Evolutionary conservation across 2,888 invertebrate genomes (phyloP).

Genomic region (Bhutanitis thaidina): DNA sequence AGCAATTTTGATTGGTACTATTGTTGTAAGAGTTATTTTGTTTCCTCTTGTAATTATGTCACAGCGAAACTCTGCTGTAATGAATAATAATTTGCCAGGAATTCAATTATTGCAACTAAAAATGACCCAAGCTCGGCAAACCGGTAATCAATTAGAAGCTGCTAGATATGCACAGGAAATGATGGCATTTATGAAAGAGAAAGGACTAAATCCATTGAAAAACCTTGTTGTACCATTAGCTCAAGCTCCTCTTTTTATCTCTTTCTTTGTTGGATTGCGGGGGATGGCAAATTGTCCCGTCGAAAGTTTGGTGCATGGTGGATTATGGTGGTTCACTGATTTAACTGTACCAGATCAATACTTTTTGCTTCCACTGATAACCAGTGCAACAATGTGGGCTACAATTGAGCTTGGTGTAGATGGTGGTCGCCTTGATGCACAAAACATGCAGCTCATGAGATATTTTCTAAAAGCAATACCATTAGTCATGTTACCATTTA

Average conservation of each 20-base stretch:
- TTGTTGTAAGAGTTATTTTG: constrained; percentile 85
- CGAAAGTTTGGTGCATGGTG: constrained; percentile 93
- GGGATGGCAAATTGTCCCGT: constrained; percentile 95
- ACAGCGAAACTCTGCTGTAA: constrained; percentile 88
- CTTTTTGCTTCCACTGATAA: constrained; percentile 91
- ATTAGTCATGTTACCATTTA: constrained; percentile 89
- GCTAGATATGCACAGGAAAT: constrained; percentile 88
- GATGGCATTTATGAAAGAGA: constrained; percentile 89
- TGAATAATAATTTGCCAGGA: constrained; percentile 93
- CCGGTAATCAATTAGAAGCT: constrained; percentile 90
- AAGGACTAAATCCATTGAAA: constrained; percentile 89
- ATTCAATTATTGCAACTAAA: constrained; percentile 89
- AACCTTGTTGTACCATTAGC: constrained; percentile 87
- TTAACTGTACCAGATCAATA: constrained; percentile 94
- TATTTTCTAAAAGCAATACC: constrained; percentile 89
- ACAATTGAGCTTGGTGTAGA: constrained; percentile 93
- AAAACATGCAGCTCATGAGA: constrained; percentile 85
- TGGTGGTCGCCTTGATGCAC: constrained; percentile 81
- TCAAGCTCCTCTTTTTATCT: constrained; percentile 94
- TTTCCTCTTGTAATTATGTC: constrained; percentile 92
- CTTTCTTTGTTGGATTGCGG: constrained; percentile 93
- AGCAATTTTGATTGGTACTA: constrained; percentile 89
- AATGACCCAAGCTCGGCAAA: constrained; percentile 91
- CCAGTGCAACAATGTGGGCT: constrained; percentile 88
- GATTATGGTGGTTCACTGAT: constrained; percentile 95